These are phyloP conservation scores for Scelioninae gen. 2 DNA, from an alignment of 2,888 invertebrate genomes.

Conservation along the genomic window DNA sequence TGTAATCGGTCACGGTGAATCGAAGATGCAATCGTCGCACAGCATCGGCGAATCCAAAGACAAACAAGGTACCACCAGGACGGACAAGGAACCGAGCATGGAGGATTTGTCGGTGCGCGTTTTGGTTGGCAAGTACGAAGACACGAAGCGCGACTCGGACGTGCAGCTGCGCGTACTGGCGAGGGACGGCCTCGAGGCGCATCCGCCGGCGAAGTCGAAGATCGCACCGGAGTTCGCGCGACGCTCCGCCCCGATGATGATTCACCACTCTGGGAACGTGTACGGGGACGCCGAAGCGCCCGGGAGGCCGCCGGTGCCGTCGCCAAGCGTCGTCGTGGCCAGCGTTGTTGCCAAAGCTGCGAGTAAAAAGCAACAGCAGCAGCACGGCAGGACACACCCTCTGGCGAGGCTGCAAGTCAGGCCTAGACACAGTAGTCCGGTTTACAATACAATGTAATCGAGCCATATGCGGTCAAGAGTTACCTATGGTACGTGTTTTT, in stretches of 20 bases:
- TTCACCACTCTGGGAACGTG: conserved; percentile 62
- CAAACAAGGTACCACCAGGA: conserved; percentile 49
- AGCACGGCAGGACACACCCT: conserved; percentile 95
- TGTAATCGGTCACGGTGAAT: conserved; percentile 78
- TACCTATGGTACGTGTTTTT: conserved; percentile 43
- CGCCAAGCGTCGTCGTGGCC: conserved; percentile 80
- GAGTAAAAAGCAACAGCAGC: conserved; percentile 88
- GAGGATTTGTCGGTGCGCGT: conserved; percentile 85
- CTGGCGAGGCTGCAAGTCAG: conserved; percentile 89
- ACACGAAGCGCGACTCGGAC: conserved; percentile 65
- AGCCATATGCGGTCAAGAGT: conserved; percentile 39
- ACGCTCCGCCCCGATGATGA: conserved; percentile 71
- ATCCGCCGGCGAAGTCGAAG: conserved; percentile 71
- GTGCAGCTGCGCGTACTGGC: conserved; percentile 65
- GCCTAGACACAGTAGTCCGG: conserved; percentile 86
- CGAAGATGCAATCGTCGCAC: conserved; percentile 68
- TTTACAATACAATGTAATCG: conserved; percentile 92
- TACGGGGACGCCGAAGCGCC: conserved; percentile 68
- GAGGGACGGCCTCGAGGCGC: conserved; percentile 68
- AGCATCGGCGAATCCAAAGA: conserved; percentile 68
- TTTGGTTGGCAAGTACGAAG: conserved; percentile 86
- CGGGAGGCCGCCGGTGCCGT: conserved; percentile 75
- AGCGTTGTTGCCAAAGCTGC: conserved; percentile 84
- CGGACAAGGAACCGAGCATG: conserved; percentile 67
- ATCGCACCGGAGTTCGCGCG: conserved; percentile 72